Base-by-base conservation (phyloP, 2,888 invertebrate species). In the Gisinianus flammeolus region DNA sequence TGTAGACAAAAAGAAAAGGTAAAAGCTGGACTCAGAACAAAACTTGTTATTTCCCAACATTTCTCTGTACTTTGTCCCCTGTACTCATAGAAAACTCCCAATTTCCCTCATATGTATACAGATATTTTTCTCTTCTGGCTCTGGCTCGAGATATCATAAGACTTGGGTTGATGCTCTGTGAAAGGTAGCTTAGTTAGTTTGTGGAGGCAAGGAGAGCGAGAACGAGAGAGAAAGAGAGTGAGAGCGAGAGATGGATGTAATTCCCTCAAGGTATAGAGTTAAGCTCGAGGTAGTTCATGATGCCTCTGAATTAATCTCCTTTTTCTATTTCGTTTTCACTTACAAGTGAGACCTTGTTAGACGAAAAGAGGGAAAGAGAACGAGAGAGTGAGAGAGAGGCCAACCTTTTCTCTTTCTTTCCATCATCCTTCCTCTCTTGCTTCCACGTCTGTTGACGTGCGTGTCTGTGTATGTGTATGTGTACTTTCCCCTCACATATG, bases 221-320 rank as follows among this genome's bases (percentile, higher is more conserved):
- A n/a, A n/a, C n/a, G 58, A 62, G 62, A 35, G 12, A 35, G 35
- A 35, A 12, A 44, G 44, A 44, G 44, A 44, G 44, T 16, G 35
- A 26, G 26, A 44, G 26, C 22, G 22, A 74, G 78, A 81, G 81
- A 81, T 83, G 81, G 80, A 80, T 82, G 80, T 81, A 79, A 82
- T 82, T 83, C 82, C 83, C 83, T 56, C 26, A 81, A 83, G 83
- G 81, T 77, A 77, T 76, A 71, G 54, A 71, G 73, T 78, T 79
- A 77, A 77, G 79, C 78, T 76, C 3, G 44, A 80, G 79, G 81
- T 79, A 81, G 83, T 83, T 83, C 83, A 82, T 83, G 83, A 82
- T 82, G 83, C 82, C 79, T 79, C 81, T 77, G 81, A 83, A 82
- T 83, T 83, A 83, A 83, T 83, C 83, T 82, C 81, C 81, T 83